Base-by-base conservation (phyloP, 2,797 vertebrate species). In the Fistularia commersonii region DNA sequence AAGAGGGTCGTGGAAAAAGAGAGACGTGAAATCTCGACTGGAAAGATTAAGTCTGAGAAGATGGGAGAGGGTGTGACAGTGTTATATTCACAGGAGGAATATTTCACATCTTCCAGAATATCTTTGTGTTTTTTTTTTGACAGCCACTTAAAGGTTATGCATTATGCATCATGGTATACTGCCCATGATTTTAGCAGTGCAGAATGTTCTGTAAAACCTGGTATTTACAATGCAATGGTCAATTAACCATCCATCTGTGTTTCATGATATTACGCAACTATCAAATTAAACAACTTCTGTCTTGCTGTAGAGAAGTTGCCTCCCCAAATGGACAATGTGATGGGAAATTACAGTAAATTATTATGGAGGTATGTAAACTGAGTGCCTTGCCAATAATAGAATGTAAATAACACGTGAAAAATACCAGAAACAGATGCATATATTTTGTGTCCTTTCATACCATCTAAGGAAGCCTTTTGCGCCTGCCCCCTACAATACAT, bases 211-310 rank as follows among this genome's bases (percentile, higher is more conserved):
- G 41, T 4, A 23, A 23, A 23, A 23, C 23, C 23, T 23, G 23
- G 4, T 82, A 71, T 76, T 63, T 79, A 82, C 77, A 83, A 69
- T 57, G 47, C 39, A 69, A 46, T 58, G 23, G 23, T 2, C 23
- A 23, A 23, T 23, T 2, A 23, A 2, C 12, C 64, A 64, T 54
- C 15, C 42, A 43, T 52, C 53, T 32, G 48, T 37, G 32, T 37
- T 14, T 11, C n/a, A 37, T 9, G n/a, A 41, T 37, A 47, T 42
- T 12, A 58, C 57, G 11, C 43, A 58, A 47, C 52, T 58, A 74
- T 69, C 44, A 57, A 51, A 59, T 13, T 61, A 59, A 5, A 74
- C 41, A 64, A 36, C 41, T 59, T 64, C 51, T 35, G 8, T 59
- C 64, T 46, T 81, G 75, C 75, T 75, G 79, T 76, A 57, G 41